Evolutionary conservation across 2,888 invertebrate species (phyloP), one percentile per base, ranked within the genome.

Genomic region (Callinectes sapidus): DNA sequence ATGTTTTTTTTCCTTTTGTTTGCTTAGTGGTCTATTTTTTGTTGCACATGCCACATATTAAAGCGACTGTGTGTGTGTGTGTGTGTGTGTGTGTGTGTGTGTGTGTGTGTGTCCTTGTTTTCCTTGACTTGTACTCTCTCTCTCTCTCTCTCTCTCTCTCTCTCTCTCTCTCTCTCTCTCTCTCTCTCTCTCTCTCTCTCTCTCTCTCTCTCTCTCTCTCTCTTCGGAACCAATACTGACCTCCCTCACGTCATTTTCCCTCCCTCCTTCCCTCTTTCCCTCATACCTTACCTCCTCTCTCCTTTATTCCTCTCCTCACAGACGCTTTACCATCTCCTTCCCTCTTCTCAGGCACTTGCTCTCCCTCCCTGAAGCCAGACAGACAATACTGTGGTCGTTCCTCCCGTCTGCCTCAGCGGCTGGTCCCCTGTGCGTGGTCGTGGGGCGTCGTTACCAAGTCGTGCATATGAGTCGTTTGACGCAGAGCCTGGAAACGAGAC

Each of bases 401-500:
- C 77, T 39, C 61, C 77, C 71, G 77, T 42, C 61, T 54, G 42
- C 66, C 54, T 23, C 77, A 28, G 91, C 35, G 88, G 54, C 55
- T 66, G 35, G 81, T 48, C 42, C 55, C 54, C 66, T 6, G 16
- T 54, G 89, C 85, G 71, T 71, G 71, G 71, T 81, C 89, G 91
- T 77, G 92, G 61, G 16, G 89, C n/a, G 81, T 81, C 55, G 66
- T 55, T 55, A 85, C 87, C 87, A 87, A 35, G 90, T 81, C 91
- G 91, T 91, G 88, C 85, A 89, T 86, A 90, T 91, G 92, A 85
- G 91, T 91, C 77, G 91, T 91, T 91, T 91, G 91, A 90, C 92
- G 91, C 85, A 61, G 88, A 89, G 85, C 89, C 55, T 39, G 88
- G 89, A 89, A 89, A 92, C 86, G 66, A 85, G 92, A 42, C 86